Evolutionary conservation across 2,888 invertebrate species (phyloP), one percentile per base, ranked within the genome.

Genomic region (Phaonia tiefii): DNA sequence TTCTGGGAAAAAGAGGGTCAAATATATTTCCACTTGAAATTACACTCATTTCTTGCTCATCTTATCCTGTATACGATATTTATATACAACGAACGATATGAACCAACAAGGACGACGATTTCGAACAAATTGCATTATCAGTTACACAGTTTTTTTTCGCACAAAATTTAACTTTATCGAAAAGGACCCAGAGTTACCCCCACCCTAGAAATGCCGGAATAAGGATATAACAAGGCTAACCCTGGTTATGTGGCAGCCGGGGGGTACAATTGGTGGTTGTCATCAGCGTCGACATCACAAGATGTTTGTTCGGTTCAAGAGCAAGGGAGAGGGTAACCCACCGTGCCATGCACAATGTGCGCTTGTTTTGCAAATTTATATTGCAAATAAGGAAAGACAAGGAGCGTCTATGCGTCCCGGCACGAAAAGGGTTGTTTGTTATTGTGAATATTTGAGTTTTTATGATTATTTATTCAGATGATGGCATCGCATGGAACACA

Each of bases 241-340:
- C 58, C 31, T 39, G 11, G 4, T 10, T 80, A 81, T 83, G 75
- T 83, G 84, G 84, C 77, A 65, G 84, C 84, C 83, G 31, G 54
- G 72, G 83, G 84, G 79, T 72, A 51, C 83, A 81, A 82, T 84
- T 84, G 83, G 84, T 83, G 84, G 84, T 83, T 79, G 83, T 78
- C 73, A 63, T 76, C 65, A 46, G 17, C 51, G 22, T 22, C 54
- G 22, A 2, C 60, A 11, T n/a, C 46, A 54, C 67, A 54, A 54
- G 54, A 54, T 54, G 54, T 54, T 54, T 22, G 54, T 31, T 31
- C 8, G 31, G 3, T 8, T 5, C 4, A 5, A 31, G 8, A 31
- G 31, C 31, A 3, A 3, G 13, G 13, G 25, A 44, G 46, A 44
- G 8, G 11, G 46, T 22, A 26, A 42, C 13, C 15, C 39, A 31